phyloP scores from a whole-genome alignment of 92 coral and sea anemone genomes.

The Epizoanthus scotinus region DNA sequence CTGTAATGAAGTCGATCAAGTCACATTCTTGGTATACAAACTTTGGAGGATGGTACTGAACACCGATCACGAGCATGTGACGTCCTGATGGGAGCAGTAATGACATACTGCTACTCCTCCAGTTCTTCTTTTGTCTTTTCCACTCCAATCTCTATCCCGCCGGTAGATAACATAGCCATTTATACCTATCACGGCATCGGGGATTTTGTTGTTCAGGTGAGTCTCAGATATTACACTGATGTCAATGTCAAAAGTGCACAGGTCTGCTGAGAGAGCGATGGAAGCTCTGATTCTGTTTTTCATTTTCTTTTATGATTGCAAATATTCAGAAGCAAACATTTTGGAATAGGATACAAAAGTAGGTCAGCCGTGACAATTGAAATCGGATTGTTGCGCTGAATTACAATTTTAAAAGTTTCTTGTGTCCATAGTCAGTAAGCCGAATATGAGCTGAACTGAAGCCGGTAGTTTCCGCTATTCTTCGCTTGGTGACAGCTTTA shows the following conservation, averaged over 20 bases:
- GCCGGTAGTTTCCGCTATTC: no score
- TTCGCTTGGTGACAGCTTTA: no score
- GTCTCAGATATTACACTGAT: conserved; percentile 42
- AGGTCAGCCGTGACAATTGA: no score
- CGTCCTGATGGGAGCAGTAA: conserved; percentile 20
- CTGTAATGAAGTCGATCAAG: conserved; percentile 38
- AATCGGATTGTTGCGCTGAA: no score
- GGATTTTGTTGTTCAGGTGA: conserved; percentile 9
- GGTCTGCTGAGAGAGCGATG: conserved; percentile 21
- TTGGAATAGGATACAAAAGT: conserved; percentile 15
- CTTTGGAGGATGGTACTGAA: conserved; percentile 47
- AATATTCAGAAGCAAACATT: conserved; percentile 11
- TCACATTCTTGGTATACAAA: conserved; percentile 33
- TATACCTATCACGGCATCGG: conserved; percentile 3
- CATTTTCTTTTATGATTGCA: conserved; percentile 19
- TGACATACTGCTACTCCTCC: conserved; percentile 38
- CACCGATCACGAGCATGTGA: conserved; percentile 20
- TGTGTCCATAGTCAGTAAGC: no score
- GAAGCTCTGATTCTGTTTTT: conserved; percentile 34
- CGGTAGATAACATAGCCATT: neutral
- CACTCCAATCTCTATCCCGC: conserved; percentile 24
- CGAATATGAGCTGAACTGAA: no score
- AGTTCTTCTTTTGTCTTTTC: conserved; percentile 23
- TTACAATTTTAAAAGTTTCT: no score
- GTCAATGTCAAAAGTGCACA: conserved; percentile 16